Percentiles rank a stretch among this genome's conserved stretches.
Conservation (phyloP, 2,888 invertebrate genomes). For the Ophion ventricosus region DNA sequence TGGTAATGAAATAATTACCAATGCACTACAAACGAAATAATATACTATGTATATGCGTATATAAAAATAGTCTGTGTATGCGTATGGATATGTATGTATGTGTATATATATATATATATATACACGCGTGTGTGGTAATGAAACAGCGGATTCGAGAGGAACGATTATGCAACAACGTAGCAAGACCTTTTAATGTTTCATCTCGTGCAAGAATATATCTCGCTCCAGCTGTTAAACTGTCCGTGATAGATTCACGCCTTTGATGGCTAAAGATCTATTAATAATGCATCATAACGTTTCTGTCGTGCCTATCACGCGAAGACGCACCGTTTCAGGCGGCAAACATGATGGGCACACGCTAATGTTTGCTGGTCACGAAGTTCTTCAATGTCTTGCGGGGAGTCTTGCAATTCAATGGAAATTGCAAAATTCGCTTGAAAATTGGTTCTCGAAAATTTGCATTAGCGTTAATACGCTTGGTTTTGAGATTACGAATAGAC, state of each 20-base stretch:
- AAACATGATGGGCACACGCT: neutral
- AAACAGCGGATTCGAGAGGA: conserved; percentile 43
- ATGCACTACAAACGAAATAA: conserved; percentile 64
- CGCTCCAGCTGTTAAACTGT: conserved; percentile 60
- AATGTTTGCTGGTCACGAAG: conserved; percentile 16
- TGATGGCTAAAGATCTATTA: conserved; percentile 45
- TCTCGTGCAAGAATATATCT: conserved; percentile 16
- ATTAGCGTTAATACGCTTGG: conserved; percentile 4
- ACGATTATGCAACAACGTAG: conserved; percentile 59
- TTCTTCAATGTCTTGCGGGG: neutral
- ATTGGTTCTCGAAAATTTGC: conserved; percentile 5
- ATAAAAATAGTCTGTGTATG: neutral
- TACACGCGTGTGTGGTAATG: neutral
- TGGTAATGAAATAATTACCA: conserved; percentile 78
- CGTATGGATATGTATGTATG: neutral
- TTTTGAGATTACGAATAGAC: conserved; percentile 2
- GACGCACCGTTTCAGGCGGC: neutral
- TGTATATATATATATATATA: neutral
- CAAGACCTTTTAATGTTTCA: conserved; percentile 35
- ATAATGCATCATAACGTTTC: conserved; percentile 49
- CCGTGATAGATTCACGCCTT: conserved; percentile 60
- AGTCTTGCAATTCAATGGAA: conserved; percentile 15
- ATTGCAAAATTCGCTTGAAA: conserved; percentile 32
- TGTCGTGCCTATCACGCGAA: conserved; percentile 31
- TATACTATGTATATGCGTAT: neutral